Evolutionary conservation across 2,888 invertebrate genomes (phyloP).

Genomic region (Blera fallax): DNA sequence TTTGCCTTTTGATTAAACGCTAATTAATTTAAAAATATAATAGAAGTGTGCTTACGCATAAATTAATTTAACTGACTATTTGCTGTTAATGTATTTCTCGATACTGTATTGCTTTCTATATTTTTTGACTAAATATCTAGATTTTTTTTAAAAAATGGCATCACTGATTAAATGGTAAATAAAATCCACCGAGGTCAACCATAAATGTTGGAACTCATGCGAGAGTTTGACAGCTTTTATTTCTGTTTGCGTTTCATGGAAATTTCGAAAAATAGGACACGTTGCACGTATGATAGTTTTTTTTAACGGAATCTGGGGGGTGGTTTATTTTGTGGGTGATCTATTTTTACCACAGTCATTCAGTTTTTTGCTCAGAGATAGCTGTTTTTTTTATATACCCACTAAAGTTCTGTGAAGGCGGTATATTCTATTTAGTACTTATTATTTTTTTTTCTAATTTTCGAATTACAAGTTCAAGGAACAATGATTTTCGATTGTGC

Average conservation of each 20-base stretch:
- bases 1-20: no score
- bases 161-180: not conserved
- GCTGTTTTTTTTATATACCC: not conserved
- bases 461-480: slow-evolving; percentile 9
- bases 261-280: slow-evolving; percentile 21
- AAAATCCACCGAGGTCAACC: not conserved
- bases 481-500: slow-evolving; percentile 27
- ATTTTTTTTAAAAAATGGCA: not conserved
- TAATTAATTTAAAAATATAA: no score
- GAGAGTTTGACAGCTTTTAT: slow-evolving; percentile 15
- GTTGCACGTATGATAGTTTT: not conserved
- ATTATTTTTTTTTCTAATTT: not conserved
- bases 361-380: not conserved
- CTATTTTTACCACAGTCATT: not conserved
- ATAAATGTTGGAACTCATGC: not conserved
- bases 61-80: no score
- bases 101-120: no score
- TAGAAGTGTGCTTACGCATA: no score
- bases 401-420: not conserved
- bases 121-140: no score
- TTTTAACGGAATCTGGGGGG: not conserved
- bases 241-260: slow-evolving; percentile 6
- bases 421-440: no score
- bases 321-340: not conserved
- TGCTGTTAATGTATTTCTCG: no score